Conservation (phyloP, 2,797 vertebrate species). For the Lycodopsis pacificus region DNA sequence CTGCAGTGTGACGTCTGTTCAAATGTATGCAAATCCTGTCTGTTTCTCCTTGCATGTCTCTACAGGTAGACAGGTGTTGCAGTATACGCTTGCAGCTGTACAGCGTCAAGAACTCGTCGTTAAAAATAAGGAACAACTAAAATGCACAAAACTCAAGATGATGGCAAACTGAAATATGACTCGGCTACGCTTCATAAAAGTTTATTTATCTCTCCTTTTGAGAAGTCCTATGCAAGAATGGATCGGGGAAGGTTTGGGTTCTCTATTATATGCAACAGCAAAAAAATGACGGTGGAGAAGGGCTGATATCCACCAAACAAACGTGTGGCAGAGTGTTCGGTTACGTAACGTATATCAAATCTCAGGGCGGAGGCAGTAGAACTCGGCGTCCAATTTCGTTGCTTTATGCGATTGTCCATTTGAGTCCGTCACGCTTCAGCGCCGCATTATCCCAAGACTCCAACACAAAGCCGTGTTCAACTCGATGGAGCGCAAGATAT, state of each 20-base stretch:
- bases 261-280: neutral
- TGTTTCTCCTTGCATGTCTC: neutral
- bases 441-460: neutral
- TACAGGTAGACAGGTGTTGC: conserved; percentile 15
- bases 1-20: neutral
- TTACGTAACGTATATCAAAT: conserved; percentile 19
- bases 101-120: neutral
- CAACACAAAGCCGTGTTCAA: conserved; percentile 2
- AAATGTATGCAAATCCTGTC: conserved; percentile 14
- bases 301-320: conserved; percentile 6
- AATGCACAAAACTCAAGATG: neutral
- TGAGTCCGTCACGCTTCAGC: neutral
- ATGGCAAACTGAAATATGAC: neutral
- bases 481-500: neutral
- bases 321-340: neutral
- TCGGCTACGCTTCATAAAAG: conserved; percentile 12
- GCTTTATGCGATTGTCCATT: conserved; percentile 3
- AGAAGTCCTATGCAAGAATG: neutral
- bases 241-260: neutral
- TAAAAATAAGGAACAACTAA: neutral
- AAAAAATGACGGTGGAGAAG: neutral
- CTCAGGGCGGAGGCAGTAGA: conserved; percentile 14
- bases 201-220: neutral
- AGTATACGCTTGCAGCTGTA: neutral
- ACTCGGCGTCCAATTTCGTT: conserved; percentile 9